phyloP scores from a whole-genome alignment of 2,797 vertebrate species.

The Myioborus melanocephalus region DNA sequence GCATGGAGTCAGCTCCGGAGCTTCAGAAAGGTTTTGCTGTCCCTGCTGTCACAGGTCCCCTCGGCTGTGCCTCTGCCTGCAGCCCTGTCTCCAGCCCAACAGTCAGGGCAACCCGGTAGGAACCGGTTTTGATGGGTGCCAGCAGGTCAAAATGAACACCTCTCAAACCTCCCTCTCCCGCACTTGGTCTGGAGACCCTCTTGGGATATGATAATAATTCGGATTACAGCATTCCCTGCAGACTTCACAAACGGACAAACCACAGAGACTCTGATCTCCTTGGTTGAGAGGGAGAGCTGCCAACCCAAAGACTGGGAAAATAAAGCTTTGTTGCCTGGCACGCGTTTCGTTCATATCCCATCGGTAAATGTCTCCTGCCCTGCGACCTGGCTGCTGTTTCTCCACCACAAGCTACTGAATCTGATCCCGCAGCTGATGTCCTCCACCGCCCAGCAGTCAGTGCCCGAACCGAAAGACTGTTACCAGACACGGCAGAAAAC shows the following conservation, averaged over 20 bases:
- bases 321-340: neutral
- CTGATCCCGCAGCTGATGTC: neutral
- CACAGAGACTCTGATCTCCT: neutral
- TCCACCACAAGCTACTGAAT: neutral
- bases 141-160: neutral
- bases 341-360: neutral
- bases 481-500: neutral
- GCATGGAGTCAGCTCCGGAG: neutral
- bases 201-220: neutral
- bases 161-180: neutral
- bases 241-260: neutral
- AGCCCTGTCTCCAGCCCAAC: neutral
- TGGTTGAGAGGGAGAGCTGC: neutral
- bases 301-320: neutral
- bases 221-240: neutral
- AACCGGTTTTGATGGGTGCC: neutral
- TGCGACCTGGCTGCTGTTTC: neutral
- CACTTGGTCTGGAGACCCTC: neutral
- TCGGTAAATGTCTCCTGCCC: neutral
- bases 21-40: neutral
- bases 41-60: neutral
- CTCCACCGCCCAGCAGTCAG: rapidly evolving
- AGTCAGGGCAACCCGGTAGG: neutral
- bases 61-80: neutral
- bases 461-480: neutral